Base-by-base conservation (phyloP, 2,888 invertebrate species). In the Eupithecia abbreviata region DNA sequence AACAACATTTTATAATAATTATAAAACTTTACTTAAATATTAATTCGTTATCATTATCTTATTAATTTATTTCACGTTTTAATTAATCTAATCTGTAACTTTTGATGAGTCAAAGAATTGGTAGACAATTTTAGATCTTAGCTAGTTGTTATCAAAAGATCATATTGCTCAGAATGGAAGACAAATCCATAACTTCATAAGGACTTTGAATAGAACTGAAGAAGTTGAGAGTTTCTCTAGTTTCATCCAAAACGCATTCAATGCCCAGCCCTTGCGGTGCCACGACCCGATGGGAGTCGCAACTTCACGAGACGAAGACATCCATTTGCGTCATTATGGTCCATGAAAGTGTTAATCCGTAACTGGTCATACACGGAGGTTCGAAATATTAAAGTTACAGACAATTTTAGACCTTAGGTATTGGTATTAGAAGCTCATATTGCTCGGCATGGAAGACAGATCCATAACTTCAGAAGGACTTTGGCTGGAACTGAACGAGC, bases 131-230 rank as follows among this genome's bases (percentile, higher is more conserved):
- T 55, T 67, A 43, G 41, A 67, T 42, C 43, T 58, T 43, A 12
- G 18, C 1, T 43, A 12, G 82, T 42, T 3, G 67, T 47, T 45
- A 75, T 75, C 15, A 73, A 51, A 78, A 75, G 58, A 68, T 78
- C 75, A 94, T 93, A 85, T 92, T 93, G 74, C 90, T 91, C 12
- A 92, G 92, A 91, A 93, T 93, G 4, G 90, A 90, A 0, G 92
- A 91, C 12, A 92, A 83, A 81, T 95, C 95, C 72, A 78, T 78
- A 43, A 13, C 74, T 74, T 93, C 95, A 0, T 96, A 96, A 0
- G 97, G 97, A 87, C 97, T 97, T 73, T 97, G 97, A 77, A 97
- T 97, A 0, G 97, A 97, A 89, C 97, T 97, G 84, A 96, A 96
- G 0, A 97, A 97, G 87, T 97, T 97, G 41, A 97, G 90, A 0